phyloP scores from a whole-genome alignment of 2,888 invertebrate genomes.

The Melolontha melolontha region DNA sequence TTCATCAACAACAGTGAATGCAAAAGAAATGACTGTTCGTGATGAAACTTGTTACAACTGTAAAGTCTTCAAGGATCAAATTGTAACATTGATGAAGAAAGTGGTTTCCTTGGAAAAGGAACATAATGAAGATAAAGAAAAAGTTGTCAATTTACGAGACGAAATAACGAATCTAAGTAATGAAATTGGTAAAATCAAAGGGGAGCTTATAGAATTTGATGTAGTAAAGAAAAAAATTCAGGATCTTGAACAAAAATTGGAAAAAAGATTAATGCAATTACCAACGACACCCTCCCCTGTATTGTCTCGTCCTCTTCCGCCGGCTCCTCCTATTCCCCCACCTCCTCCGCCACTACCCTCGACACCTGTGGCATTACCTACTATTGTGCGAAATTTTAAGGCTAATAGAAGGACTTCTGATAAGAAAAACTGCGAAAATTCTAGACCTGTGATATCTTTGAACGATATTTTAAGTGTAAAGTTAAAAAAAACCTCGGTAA shows the following conservation, averaged over 20 bases:
- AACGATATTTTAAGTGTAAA: slow-evolving; percentile 63
- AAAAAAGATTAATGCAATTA: background rate
- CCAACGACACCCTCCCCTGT: slow-evolving; percentile 1
- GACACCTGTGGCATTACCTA: slow-evolving; percentile 41
- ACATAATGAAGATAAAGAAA: slow-evolving; percentile 35
- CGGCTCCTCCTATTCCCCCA: slow-evolving; percentile 53
- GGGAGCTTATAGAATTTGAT: slow-evolving; percentile 48
- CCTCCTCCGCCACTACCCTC: slow-evolving; percentile 56
- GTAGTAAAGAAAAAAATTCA: slow-evolving; percentile 49
- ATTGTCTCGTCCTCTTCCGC: slow-evolving; percentile 29
- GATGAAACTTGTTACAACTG: slow-evolving; percentile 44
- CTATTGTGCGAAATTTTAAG: slow-evolving; percentile 31
- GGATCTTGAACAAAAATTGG: slow-evolving; percentile 46
- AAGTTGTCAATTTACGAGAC: slow-evolving; percentile 27
- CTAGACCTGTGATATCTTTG: slow-evolving; percentile 60
- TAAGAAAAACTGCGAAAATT: slow-evolving; percentile 47
- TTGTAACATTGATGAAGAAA: slow-evolving; percentile 48
- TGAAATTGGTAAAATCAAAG: slow-evolving; percentile 41
- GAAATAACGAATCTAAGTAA: slow-evolving; percentile 18
- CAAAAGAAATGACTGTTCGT: slow-evolving; percentile 5
- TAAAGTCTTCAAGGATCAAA: slow-evolving; percentile 49
- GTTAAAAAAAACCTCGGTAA: slow-evolving; percentile 60
- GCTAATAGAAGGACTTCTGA: slow-evolving; percentile 48
- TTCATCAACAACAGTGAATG: background rate
- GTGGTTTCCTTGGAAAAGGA: slow-evolving; percentile 46